phyloP scores from a whole-genome alignment of 35 echinoderm and acorn worm genomes.

The Strongylocentrotus purpuratus region DNA sequence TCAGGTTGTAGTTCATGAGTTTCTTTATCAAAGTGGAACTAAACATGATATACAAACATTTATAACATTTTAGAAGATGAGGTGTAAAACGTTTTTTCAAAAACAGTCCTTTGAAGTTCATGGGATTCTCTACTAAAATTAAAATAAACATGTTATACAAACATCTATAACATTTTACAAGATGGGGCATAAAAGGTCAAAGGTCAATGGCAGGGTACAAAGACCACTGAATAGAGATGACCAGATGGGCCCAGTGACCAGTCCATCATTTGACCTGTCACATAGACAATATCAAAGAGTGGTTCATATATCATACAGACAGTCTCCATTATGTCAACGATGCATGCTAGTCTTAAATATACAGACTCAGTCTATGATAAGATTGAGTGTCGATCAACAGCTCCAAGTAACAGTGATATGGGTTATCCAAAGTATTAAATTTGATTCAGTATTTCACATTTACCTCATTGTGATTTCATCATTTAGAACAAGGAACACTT shows the following conservation, averaged over 20 bases:
- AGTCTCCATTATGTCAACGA: neutral
- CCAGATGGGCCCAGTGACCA: neutral
- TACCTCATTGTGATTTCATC: no score
- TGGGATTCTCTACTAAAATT: no score
- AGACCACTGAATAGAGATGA: neutral
- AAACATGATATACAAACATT: neutral
- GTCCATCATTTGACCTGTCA: slow-evolving; percentile 1
- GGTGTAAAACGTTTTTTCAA: neutral
- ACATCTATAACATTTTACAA: neutral
- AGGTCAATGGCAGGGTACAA: neutral
- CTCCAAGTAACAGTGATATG: no score
- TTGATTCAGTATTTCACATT: no score
- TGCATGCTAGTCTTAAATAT: neutral
- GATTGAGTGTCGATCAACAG: no score
- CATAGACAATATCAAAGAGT: neutral
- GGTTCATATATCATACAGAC: neutral
- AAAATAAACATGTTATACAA: neutral
- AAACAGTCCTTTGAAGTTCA: no score
- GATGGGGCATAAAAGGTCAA: neutral
- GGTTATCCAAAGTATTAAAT: no score
- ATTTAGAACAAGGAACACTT: no score
- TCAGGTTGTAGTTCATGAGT: no score
- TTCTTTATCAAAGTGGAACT: no score
- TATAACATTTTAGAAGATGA: neutral
- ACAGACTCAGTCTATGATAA: neutral